phyloP scores from a whole-genome alignment of 2,797 vertebrate species.

The Clamator glandarius region DNA sequence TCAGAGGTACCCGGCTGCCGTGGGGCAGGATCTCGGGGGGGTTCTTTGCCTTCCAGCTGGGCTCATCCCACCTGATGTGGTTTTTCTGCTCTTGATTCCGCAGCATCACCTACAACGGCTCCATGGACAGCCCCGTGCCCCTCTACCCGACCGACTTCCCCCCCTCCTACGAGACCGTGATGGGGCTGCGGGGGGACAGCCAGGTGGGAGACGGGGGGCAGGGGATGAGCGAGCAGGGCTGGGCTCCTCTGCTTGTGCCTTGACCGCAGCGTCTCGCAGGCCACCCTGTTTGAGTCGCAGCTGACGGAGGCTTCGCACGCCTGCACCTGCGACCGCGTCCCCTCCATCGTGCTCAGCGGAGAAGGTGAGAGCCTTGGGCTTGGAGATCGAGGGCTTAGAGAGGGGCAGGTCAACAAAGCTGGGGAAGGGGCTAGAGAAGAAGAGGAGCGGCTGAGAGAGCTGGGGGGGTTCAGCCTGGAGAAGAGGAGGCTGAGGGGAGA shows the following conservation, averaged over 20 bases:
- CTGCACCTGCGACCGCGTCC: constrained; percentile 84
- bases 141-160: constrained; percentile 95
- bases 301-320: constrained; percentile 81
- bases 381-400: fast-evolving
- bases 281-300: constrained; percentile 89
- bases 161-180: constrained; percentile 94
- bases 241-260: background rate
- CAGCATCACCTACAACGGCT: constrained; percentile 98
- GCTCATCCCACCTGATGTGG: background rate
- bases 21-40: background rate
- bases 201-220: constrained; percentile 78
- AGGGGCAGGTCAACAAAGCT: no score
- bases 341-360: constrained; percentile 90
- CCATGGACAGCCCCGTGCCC: constrained; percentile 96
- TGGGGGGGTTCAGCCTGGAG: no score
- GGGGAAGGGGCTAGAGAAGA: no score
- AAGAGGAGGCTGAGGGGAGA: no score
- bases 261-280: constrained; percentile 68
- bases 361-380: constrained; percentile 78
- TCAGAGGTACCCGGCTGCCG: constrained; percentile 81
- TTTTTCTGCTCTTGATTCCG: background rate
- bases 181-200: constrained; percentile 90
- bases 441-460: no score
- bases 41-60: background rate
- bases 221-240: background rate